Evolutionary conservation across 1,140 invertebrate species (phyloP), one percentile per base, ranked within the genome.

Genomic region (Neuroterus valhalla): DNA sequence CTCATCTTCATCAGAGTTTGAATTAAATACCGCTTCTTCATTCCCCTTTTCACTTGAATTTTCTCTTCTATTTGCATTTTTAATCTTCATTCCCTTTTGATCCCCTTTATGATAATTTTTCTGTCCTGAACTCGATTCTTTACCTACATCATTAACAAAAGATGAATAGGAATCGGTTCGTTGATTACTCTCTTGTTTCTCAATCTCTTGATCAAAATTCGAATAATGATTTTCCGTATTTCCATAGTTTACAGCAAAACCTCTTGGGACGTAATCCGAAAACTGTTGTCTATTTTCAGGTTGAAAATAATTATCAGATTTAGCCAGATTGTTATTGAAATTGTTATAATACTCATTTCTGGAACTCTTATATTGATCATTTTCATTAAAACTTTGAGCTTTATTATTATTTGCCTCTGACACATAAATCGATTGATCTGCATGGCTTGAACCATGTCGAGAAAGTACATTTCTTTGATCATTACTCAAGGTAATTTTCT

Each of bases 241-340:
- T 31, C 55, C 31, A 10, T 66, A 48, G 45, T 31, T 55, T 19
- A 81, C 82, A 3, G 84, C 78, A 44, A 85, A 85, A 15, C 82
- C 84, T 52, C 81, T 77, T 1, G 84, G 84, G 1, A 79, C 55
- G 14, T 70, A 82, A 38, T 85, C 81, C 1, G 62, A 66, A 11
- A 43, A 17, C 6, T 68, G 44, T 12, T 68, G 44, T 15, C 21
- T 31, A 12, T 44, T 44, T 55, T 71, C 66, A 26, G 23, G 73
- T 68, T 19, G 17, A 42, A 75, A 67, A 15, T 2, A 55, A 12
- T 71, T 50, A 1, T 1, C 66, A n/a, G 38, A 38, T 38, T 15
- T 23, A 4, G 4, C 26, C 12, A 43, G 21, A 38, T 15, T 17
- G n/a, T 55, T 19, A 14, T 52, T 31, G n/a, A 71, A 71, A 77